A percentile compares a stretch with the other conserved stretches of the same genome.
Evolutionary conservation across 2,797 vertebrate genomes (phyloP).

Genomic region (Pseudocheirus occidentalis): DNA sequence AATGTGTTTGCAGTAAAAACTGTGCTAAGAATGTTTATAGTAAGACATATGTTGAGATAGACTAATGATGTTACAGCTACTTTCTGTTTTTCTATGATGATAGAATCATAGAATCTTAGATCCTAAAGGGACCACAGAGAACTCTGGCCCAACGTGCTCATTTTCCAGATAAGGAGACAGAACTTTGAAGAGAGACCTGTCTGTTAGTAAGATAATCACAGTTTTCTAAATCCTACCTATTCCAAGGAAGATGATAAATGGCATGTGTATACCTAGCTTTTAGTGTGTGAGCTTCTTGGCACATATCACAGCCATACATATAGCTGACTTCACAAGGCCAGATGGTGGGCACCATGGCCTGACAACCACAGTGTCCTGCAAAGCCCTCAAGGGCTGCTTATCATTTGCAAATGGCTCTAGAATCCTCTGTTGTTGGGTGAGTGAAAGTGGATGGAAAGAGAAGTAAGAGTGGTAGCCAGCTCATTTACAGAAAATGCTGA

Average conservation of each 20-base stretch:
- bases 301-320: slow-evolving; percentile 52
- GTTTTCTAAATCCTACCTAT: not conserved
- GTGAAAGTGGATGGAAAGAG: slow-evolving; percentile 59
- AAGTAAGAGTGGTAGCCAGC: slow-evolving; percentile 55
- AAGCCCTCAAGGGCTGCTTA: slow-evolving; percentile 57
- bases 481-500: slow-evolving; percentile 57
- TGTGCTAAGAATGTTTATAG: not conserved
- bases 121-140: not conserved
- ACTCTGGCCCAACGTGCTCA: not conserved
- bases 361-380: slow-evolving; percentile 66
- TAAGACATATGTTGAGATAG: not conserved
- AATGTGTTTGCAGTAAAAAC: not conserved
- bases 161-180: not conserved
- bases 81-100: not conserved
- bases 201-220: not conserved
- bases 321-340: slow-evolving; percentile 72
- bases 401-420: slow-evolving; percentile 62
- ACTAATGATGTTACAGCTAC: not conserved
- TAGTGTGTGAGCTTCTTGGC: slow-evolving; percentile 55
- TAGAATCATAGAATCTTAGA: not conserved
- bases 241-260: not conserved
- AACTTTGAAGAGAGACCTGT: not conserved
- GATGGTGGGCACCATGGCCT: slow-evolving; percentile 59
- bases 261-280: not conserved
- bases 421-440: slow-evolving; percentile 64